Percentiles rank a stretch among this genome's conserved stretches.
Conservation (phyloP, 2,888 invertebrate genomes). For the Atherix ibis region DNA sequence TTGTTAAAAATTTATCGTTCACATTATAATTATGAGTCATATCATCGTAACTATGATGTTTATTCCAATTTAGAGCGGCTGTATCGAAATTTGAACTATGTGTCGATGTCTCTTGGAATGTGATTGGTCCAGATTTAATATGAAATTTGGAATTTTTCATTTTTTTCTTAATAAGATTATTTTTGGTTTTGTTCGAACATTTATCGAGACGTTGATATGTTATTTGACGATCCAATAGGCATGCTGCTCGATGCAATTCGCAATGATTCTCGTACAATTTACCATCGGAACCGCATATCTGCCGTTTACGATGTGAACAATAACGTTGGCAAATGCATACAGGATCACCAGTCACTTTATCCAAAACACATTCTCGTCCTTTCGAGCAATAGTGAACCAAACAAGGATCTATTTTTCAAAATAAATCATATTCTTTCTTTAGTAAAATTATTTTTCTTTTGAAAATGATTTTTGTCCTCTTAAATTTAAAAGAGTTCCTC, state of each 20-base stretch:
- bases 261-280: constrained; percentile 50
- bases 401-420: constrained; percentile 39
- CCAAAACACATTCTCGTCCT: constrained; percentile 43
- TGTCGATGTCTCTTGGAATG: background rate
- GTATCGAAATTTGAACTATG: background rate
- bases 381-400: constrained; percentile 46
- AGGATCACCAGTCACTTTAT: constrained; percentile 31
- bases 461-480: too few species aligned
- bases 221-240: constrained; percentile 38
- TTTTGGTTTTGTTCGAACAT: constrained; percentile 28
- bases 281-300: constrained; percentile 52
- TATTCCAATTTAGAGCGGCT: too few species aligned
- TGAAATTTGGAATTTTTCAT: background rate
- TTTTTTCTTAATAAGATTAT: constrained; percentile 3
- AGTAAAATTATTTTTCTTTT: too few species aligned
- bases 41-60: background rate
- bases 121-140: background rate
- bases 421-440: too few species aligned
- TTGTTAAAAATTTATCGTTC: background rate
- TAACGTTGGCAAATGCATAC: constrained; percentile 45
- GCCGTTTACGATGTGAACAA: constrained; percentile 38
- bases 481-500: too few species aligned
- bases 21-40: background rate
- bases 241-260: constrained; percentile 47
- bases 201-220: constrained; percentile 38